Base-by-base conservation (phyloP, 2,888 invertebrate genomes). In the Nomada flava region DNA sequence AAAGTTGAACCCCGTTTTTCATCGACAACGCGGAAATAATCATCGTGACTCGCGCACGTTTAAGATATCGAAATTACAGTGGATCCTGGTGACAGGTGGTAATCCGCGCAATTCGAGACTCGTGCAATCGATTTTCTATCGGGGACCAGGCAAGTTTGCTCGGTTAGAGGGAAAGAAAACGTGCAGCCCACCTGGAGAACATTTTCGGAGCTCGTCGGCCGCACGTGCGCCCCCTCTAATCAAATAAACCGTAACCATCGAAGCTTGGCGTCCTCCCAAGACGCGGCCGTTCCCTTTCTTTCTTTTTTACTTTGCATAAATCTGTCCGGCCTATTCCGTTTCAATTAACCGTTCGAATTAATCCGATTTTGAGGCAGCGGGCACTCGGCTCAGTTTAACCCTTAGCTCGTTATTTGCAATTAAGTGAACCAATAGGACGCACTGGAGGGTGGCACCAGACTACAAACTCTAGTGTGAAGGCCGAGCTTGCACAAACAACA, bases 401-500 rank as follows among this genome's bases (percentile, higher is more conserved):
- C 73, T 88, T 82, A 79, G 70, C 79, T 68, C 74, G 84, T 88
- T 86, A 78, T 85, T 85, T 74, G 85, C 85, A 85, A 88, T 88
- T 88, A 88, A 83, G 68, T 76, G 82, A 78, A 59, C 79, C 82
- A 76, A 80, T 85, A 72, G 88, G 68, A 79, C 72, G 63, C 79
- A 83, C 74, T 80, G 50, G 84, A 79, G 81, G 81, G 71, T 85
- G 88, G 85, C 82, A 84, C 79, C 78, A 52, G 76, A 64, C 74
- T 74, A 72, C 72, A 82, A 86, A 84, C 86, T 84, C 88, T 87
- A 89, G 88, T 90, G 88, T 88, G 86, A 89, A 86, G 88, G 89
- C 88, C 87, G 90, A 90, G 91, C 89, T 92, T 92, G 91, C 92
- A 91, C 92, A 92, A 92, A 92, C 92, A 92, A 92, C 92, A 92